phyloP scores from a whole-genome alignment of 2,113 vertebrate genomes.

The Balaenoptera acutorostrata region DNA sequence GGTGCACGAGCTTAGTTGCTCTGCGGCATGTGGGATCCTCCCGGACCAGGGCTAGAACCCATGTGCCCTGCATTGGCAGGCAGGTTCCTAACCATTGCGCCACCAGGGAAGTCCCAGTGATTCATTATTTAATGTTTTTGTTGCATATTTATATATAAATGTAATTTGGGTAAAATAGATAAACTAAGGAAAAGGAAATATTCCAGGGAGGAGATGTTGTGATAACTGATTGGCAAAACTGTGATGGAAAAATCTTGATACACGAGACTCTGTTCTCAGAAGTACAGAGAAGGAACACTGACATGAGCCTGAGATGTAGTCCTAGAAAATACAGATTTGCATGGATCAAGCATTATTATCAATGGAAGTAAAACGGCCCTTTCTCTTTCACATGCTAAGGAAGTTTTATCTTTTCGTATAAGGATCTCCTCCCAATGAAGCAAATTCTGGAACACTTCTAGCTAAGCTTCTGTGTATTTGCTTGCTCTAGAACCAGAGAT shows the following conservation, averaged over 20 bases:
- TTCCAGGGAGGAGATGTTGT: background rate
- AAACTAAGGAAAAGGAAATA: background rate
- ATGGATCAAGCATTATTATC: background rate
- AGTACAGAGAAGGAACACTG: background rate
- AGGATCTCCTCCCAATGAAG: background rate
- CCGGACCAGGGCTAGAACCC: too few relatives aligned
- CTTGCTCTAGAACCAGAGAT: background rate
- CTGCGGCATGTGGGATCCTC: too few relatives aligned
- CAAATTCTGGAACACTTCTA: background rate
- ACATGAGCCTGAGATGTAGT: background rate
- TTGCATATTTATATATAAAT: background rate
- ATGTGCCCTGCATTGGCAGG: too few relatives aligned
- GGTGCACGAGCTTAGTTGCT: too few relatives aligned
- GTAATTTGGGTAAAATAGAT: background rate
- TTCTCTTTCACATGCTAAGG: background rate
- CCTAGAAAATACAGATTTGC: background rate
- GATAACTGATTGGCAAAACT: background rate
- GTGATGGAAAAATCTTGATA: background rate
- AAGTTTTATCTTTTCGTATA: background rate
- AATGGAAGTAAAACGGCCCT: background rate
- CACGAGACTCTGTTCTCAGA: background rate
- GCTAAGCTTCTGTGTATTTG: background rate
- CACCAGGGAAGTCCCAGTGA: background rate
- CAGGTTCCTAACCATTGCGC: too few relatives aligned
- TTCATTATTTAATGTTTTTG: background rate